Percentiles rank a stretch among this genome's conserved stretches.
Conservation (phyloP, 2,113 vertebrate genomes). For the Cynocephalus volans region DNA sequence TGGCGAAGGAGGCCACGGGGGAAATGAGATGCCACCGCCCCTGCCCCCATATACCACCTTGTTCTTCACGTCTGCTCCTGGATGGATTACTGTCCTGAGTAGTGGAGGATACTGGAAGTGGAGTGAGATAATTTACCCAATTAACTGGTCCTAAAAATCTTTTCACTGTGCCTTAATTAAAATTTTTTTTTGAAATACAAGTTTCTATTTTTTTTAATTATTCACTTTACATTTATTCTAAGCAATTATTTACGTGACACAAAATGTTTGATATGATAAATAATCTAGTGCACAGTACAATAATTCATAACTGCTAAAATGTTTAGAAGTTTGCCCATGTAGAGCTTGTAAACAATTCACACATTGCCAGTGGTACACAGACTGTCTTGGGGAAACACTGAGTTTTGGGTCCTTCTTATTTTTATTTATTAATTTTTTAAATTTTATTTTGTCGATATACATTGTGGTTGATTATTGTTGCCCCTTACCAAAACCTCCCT, state of each 20-base stretch:
- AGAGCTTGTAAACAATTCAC: neutral
- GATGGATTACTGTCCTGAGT: neutral
- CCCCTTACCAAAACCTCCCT: no score
- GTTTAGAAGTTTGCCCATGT: neutral
- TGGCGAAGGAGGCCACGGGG: neutral
- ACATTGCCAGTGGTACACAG: neutral
- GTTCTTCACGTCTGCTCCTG: neutral
- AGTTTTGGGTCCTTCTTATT: neutral
- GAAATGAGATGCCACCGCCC: neutral
- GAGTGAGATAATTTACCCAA: neutral
- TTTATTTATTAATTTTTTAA: no score
- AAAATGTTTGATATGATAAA: neutral
- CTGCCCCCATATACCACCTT: neutral
- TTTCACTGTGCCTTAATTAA: slow-evolving; percentile 57
- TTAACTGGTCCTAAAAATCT: slow-evolving; percentile 34
- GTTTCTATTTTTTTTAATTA: slow-evolving; percentile 48
- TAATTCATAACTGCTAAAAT: neutral
- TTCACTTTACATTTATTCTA: neutral
- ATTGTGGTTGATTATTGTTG: no score
- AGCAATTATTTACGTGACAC: neutral
- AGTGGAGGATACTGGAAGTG: neutral
- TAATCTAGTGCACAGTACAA: neutral
- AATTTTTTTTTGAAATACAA: slow-evolving; percentile 54
- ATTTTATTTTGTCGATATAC: no score
- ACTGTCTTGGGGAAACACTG: neutral